These are phyloP conservation scores for Trissoscelio sp. DNA, from an alignment of 2,888 invertebrate genomes.

Conservation along the genomic window DNA sequence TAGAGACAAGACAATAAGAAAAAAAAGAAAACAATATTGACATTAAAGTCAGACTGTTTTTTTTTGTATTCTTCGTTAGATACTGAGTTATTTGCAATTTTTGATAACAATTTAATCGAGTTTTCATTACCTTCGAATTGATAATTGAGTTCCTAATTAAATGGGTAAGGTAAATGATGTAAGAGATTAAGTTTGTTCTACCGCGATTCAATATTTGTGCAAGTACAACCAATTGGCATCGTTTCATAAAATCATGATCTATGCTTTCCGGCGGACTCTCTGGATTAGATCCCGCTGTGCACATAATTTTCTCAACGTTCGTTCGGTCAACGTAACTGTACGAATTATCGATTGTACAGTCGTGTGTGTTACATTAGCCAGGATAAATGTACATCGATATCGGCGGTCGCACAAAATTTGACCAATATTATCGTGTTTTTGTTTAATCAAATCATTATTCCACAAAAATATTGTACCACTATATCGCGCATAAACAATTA, in stretches of 20 bases:
- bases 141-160: constrained; percentile 50
- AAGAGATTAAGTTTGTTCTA: constrained; percentile 54
- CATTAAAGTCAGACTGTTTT: not conserved
- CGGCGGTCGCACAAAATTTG: constrained; percentile 52
- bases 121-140: constrained; percentile 18
- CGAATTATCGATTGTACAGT: constrained; percentile 63
- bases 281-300: constrained; percentile 62
- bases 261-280: constrained; percentile 62
- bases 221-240: constrained; percentile 60
- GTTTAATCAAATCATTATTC: constrained; percentile 36
- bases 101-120: constrained; percentile 19
- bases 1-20: no score
- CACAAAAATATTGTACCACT: constrained; percentile 13
- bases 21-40: no score
- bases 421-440: constrained; percentile 36
- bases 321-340: constrained; percentile 51
- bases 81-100: constrained; percentile 5
- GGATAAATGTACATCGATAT: constrained; percentile 57
- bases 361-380: constrained; percentile 51
- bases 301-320: constrained; percentile 58
- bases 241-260: constrained; percentile 70
- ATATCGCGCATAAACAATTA: not conserved
- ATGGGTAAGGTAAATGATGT: constrained; percentile 49
- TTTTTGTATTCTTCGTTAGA: not conserved
- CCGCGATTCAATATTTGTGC: constrained; percentile 59